phyloP scores from a whole-genome alignment of 2,888 invertebrate species.

The Tiliacea citrago region DNA sequence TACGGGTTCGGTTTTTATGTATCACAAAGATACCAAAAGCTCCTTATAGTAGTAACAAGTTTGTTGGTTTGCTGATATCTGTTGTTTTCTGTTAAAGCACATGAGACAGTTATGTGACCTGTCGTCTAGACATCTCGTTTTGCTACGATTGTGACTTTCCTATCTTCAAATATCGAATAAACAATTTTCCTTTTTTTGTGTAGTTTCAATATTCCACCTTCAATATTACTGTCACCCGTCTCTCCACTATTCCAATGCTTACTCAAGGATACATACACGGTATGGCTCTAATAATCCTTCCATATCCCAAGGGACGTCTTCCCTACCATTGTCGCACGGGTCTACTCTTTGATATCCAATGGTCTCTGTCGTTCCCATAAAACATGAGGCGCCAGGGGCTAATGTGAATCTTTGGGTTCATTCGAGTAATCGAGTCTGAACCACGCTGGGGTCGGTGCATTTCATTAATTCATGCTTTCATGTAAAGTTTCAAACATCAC shows the following conservation, averaged over 20 bases:
- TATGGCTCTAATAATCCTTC: too few relatives aligned
- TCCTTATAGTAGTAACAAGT: background rate
- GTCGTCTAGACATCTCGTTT: background rate
- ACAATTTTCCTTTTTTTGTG: background rate
- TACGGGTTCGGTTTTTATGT: constrained; percentile 5
- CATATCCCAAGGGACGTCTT: too few relatives aligned
- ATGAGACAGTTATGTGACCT: background rate
- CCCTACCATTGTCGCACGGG: too few relatives aligned
- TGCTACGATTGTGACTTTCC: background rate
- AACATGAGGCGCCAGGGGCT: too few relatives aligned
- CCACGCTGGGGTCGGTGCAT: too few relatives aligned
- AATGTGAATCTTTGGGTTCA: too few relatives aligned
- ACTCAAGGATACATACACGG: too few relatives aligned
- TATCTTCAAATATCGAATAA: background rate
- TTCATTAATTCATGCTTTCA: too few relatives aligned
- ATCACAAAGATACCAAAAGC: background rate
- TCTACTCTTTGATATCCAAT: too few relatives aligned
- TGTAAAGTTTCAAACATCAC: background rate
- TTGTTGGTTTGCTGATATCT: background rate
- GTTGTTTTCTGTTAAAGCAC: background rate
- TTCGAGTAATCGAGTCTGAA: too few relatives aligned
- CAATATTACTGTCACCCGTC: background rate
- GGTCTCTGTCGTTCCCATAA: too few relatives aligned
- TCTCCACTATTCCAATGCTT: too few relatives aligned
- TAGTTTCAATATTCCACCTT: background rate